phyloP scores from a whole-genome alignment of 92 coral and sea anemone species.

The Phenganax stokvisi region DNA sequence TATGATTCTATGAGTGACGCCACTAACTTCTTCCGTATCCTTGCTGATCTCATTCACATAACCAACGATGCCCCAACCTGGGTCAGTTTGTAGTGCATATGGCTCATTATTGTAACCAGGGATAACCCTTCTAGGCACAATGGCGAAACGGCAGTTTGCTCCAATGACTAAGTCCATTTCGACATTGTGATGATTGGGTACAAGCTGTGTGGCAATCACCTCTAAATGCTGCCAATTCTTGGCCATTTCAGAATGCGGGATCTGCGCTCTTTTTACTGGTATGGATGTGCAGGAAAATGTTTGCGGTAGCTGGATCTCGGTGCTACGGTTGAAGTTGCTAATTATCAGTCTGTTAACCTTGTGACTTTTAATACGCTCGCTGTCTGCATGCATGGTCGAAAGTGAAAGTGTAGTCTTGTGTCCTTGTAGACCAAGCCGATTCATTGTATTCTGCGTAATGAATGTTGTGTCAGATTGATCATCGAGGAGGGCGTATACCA shows the following conservation, averaged over 20 bases:
- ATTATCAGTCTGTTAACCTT: conserved; percentile 46
- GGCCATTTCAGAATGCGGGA: conserved; percentile 41
- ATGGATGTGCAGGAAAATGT: conserved; percentile 38
- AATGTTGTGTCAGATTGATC: conserved; percentile 57
- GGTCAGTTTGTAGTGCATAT: conserved; percentile 13
- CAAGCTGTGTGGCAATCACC: not conserved
- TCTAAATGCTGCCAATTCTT: not conserved
- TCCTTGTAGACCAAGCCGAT: conserved; percentile 46
- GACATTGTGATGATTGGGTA: not conserved
- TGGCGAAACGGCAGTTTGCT: conserved; percentile 1
- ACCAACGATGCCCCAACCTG: conserved; percentile 16
- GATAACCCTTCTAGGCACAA: not conserved
- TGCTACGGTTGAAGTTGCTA: conserved; percentile 33
- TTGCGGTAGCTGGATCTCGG: conserved; percentile 39
- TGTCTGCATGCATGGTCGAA: conserved; percentile 49
- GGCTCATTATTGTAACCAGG: not conserved
- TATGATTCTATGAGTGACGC: conserved; percentile 1
- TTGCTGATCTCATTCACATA: not conserved
- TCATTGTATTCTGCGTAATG: conserved; percentile 20
- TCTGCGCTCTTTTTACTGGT: conserved; percentile 43
- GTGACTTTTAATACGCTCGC: conserved; percentile 37
- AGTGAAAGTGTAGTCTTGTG: conserved; percentile 43
- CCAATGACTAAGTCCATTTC: conserved; percentile 5
- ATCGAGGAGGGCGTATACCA: conserved; percentile 57
- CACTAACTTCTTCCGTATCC: not conserved